A percentile compares a stretch with the other conserved stretches of the same genome.
Conservation (phyloP, 2,113 vertebrate species). For the Tychaedon coryphoeus region DNA sequence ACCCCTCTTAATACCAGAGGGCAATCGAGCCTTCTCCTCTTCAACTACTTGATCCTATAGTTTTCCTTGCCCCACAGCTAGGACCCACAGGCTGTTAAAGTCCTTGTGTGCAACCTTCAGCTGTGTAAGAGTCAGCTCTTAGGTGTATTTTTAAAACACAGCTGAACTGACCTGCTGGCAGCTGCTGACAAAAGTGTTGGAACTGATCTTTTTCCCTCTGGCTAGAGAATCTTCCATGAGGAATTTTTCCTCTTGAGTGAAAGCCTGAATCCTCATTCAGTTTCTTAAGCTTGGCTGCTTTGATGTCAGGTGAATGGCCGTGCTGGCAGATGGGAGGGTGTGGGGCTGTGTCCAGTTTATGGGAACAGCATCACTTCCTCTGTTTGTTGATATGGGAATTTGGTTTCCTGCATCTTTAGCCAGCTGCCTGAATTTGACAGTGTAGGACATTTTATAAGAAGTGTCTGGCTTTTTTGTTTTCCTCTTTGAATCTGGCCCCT, state of each 20-base stretch:
- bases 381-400: neutral
- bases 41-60: fast-evolving
- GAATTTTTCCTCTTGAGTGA: neutral
- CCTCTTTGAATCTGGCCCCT: neutral
- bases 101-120: neutral
- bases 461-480: neutral
- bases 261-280: neutral
- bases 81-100: neutral
- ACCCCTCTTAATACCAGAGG: neutral
- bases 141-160: neutral
- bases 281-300: neutral
- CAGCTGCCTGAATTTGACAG: neutral
- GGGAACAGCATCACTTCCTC: neutral
- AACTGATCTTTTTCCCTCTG: neutral
- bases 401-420: neutral
- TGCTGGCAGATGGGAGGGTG: neutral
- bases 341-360: neutral
- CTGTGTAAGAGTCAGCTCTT: neutral
- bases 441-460: neutral
- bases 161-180: neutral
- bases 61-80: neutral
- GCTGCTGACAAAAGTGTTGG: neutral
- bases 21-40: neutral
- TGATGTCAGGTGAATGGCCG: fast-evolving
- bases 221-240: neutral